phyloP scores from a whole-genome alignment of 2,797 vertebrate species.

The Rhynchonycteris naso region DNA sequence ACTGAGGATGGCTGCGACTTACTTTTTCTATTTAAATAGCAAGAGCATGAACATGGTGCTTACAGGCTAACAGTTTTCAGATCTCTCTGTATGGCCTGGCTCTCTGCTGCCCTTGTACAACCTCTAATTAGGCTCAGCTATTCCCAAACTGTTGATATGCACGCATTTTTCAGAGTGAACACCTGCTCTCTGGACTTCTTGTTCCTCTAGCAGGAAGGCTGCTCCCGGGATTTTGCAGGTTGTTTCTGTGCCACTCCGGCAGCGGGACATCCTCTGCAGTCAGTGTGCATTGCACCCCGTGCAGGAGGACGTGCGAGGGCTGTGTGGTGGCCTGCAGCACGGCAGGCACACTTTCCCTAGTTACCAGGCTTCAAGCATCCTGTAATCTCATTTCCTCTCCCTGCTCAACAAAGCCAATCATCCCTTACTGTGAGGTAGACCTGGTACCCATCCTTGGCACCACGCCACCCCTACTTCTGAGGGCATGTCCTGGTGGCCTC shows the following conservation, averaged over 20 bases:
- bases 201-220: neutral
- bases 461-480: neutral
- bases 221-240: rapidly evolving
- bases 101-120: neutral
- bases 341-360: rapidly evolving
- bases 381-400: neutral
- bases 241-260: neutral
- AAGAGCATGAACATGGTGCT: neutral
- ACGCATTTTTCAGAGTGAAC: rapidly evolving
- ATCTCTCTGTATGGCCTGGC: neutral
- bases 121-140: neutral
- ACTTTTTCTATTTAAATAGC: neutral
- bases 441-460: neutral
- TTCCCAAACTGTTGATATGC: neutral
- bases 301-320: rapidly evolving
- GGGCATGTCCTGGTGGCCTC: rapidly evolving
- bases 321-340: neutral
- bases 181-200: neutral
- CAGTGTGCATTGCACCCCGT: rapidly evolving
- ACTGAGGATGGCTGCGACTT: neutral
- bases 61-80: neutral
- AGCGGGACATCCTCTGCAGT: rapidly evolving
- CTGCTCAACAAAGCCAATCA: neutral
- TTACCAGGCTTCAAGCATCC: neutral
- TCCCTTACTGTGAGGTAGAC: neutral